Base-by-base conservation (phyloP, 2,113 vertebrate species). In the Sceloporus tristichus region DNA sequence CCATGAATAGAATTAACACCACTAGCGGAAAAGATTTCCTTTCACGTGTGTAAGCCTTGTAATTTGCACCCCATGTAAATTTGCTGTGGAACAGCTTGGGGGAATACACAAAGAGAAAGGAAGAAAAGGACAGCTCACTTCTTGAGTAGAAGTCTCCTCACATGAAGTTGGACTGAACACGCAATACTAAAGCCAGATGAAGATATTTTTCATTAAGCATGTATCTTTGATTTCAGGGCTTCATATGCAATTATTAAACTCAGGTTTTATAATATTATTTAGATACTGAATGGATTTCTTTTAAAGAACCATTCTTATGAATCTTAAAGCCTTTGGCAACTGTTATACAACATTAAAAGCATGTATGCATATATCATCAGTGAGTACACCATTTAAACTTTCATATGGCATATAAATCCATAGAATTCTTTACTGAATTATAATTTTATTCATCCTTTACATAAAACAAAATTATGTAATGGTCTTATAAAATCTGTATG, bases 351-450 rank as follows among this genome's bases (percentile, higher is more conserved):
- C 40, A 75, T 42, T 75, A n/a, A 85, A 62, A 75, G 10, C 3
- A 56, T 59, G 18, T 34, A 66, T 18, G 34, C 29, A 80, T 40
- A 48, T 65, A 53, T 79, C 40, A 71, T 25, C 56, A 54, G 16
- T 34, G 14, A 29, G 19, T 70, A 56, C 19, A 21, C 18, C 54
- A 82, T 92, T 91, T 85, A 81, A 86, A 92, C 62, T 91, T 91
- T 87, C 91, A 90, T 23, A 16, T 65, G 88, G 82, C 90, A 85
- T 80, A 54, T 81, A 92, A 89, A 90, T 90, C 89, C 88, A 89
- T 42, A 6, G 27, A 86, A 21, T 56, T 66, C 70, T 86, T 66
- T 54, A 42, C 23, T 89, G 59, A 25, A 82, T 90, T 88, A 90
- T 85, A 66, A 53, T 85, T 62, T 29, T 82, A 77, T 34, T 91